Percentiles rank a stretch among this genome's conserved stretches.
Conservation (phyloP, 1,140 invertebrate species). For the Trachymyrmex septentrionalis region DNA sequence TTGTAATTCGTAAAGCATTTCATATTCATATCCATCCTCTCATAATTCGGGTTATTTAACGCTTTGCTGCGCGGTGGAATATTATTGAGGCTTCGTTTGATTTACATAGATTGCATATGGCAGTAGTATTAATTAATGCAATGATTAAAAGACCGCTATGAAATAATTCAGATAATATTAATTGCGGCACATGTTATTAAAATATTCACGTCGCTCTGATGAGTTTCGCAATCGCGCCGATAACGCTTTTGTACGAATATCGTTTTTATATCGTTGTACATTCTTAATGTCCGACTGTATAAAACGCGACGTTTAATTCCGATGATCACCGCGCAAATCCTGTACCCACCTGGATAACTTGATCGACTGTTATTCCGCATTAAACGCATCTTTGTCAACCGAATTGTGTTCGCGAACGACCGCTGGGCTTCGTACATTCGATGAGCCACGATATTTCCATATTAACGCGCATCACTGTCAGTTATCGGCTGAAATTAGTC, state of each 20-base stretch:
- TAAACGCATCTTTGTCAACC: slow-evolving; percentile 56
- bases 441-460: slow-evolving; percentile 62
- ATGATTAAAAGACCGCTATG: slow-evolving; percentile 64
- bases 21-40: slow-evolving; percentile 58
- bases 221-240: slow-evolving; percentile 45
- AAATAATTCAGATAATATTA: slow-evolving; percentile 66
- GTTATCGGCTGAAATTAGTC: slow-evolving; percentile 67
- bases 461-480: slow-evolving; percentile 65
- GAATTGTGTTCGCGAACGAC: neutral
- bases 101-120: slow-evolving; percentile 64
- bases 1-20: slow-evolving; percentile 63
- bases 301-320: slow-evolving; percentile 32
- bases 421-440: slow-evolving; percentile 25
- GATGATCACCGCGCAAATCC: neutral
- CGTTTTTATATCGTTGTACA: slow-evolving; percentile 34
- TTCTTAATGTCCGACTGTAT: slow-evolving; percentile 36
- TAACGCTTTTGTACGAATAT: slow-evolving; percentile 54
- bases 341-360: neutral
- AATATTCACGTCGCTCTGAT: slow-evolving; percentile 60
- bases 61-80: slow-evolving; percentile 51
- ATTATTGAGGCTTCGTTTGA: slow-evolving; percentile 64
- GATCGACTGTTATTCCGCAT: slow-evolving; percentile 40
- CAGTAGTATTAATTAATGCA: slow-evolving; percentile 64
- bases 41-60: slow-evolving; percentile 64
- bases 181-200: slow-evolving; percentile 64